A percentile compares a stretch with the other conserved stretches of the same genome.
Conservation (phyloP, 35 echinoderm and acorn worm genomes). For the Apostichopus parvimensis region DNA sequence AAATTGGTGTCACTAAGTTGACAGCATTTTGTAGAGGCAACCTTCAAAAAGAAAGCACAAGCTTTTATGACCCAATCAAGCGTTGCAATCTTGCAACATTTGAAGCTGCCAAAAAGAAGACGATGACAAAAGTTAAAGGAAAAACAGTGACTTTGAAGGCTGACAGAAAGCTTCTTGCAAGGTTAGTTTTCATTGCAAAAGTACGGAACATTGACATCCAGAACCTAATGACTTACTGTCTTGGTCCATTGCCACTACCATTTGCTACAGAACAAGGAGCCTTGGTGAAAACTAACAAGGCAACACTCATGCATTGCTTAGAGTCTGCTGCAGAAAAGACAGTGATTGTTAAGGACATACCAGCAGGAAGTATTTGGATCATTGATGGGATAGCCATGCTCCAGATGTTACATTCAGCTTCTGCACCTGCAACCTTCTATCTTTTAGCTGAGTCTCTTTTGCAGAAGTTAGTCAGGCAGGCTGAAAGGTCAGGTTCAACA, state of each 20-base stretch:
- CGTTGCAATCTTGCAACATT: constrained; percentile 60
- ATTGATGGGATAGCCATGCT: constrained; percentile 60
- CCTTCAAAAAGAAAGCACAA: constrained; percentile 7
- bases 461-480: background rate
- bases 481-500: constrained; percentile 28
- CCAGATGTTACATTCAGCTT: constrained; percentile 20
- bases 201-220: constrained; percentile 55
- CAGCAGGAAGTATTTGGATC: constrained; percentile 53
- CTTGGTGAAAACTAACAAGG: constrained; percentile 77
- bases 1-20: constrained; percentile 30
- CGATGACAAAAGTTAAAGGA: constrained; percentile 34
- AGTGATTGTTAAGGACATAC: background rate
- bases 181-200: constrained; percentile 60
- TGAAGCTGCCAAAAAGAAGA: background rate
- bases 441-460: constrained; percentile 38
- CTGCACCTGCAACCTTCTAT: constrained; percentile 33
- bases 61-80: background rate
- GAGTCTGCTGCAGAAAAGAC: background rate
- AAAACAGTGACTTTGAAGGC: constrained; percentile 49
- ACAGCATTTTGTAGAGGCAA: background rate
- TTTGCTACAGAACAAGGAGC: constrained; percentile 60
- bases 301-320: constrained; percentile 45
- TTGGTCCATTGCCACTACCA: constrained; percentile 56
- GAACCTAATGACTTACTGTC: constrained; percentile 64
- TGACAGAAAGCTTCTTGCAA: constrained; percentile 62